A percentile compares a stretch with the other conserved stretches of the same genome.
Evolutionary conservation across 2,113 vertebrate genomes (phyloP).

Genomic region (Nerophis lumbriciformis): DNA sequence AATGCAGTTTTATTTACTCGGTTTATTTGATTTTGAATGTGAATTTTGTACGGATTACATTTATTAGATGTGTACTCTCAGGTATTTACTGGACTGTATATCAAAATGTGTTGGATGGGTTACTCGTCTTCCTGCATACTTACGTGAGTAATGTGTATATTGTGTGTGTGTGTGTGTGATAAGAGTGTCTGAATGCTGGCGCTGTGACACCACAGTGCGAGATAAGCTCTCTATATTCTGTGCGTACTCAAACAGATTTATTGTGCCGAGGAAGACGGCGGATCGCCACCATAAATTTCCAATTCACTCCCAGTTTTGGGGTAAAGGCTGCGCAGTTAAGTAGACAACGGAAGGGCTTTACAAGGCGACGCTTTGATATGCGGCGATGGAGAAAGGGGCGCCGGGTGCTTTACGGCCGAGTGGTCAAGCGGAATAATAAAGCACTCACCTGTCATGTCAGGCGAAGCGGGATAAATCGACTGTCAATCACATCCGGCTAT

Average conservation of each 20-base stretch:
- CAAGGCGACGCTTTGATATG: constrained; percentile 24
- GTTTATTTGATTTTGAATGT: too few species aligned
- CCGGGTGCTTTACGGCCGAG: constrained; percentile 42
- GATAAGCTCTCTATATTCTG: constrained; percentile 67
- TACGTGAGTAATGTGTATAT: constrained; percentile 17
- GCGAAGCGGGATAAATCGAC: constrained; percentile 60
- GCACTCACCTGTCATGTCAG: constrained; percentile 60
- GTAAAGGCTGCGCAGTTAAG: constrained; percentile 3
- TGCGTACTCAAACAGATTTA: constrained; percentile 62
- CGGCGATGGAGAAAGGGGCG: constrained; percentile 19
- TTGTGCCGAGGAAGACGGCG: constrained; percentile 52
- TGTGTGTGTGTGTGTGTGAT: constrained; percentile 36
- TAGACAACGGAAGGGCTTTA: constrained; percentile 30
- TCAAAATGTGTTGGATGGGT: background rate
- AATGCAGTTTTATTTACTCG: too few species aligned
- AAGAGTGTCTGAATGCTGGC: constrained; percentile 48
- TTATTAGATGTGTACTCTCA: background rate
- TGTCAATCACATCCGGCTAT: constrained; percentile 56
- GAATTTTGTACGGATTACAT: background rate
- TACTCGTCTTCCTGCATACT: constrained; percentile 8
- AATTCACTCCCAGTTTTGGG: constrained; percentile 27
- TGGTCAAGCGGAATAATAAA: constrained; percentile 61
- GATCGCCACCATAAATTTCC: constrained; percentile 61
- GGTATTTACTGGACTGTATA: background rate
- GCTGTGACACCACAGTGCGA: constrained; percentile 52